Evolutionary conservation across 2,797 vertebrate genomes (phyloP), one percentile per base, ranked within the genome.

Genomic region (Kryptolebias ocellatus): DNA sequence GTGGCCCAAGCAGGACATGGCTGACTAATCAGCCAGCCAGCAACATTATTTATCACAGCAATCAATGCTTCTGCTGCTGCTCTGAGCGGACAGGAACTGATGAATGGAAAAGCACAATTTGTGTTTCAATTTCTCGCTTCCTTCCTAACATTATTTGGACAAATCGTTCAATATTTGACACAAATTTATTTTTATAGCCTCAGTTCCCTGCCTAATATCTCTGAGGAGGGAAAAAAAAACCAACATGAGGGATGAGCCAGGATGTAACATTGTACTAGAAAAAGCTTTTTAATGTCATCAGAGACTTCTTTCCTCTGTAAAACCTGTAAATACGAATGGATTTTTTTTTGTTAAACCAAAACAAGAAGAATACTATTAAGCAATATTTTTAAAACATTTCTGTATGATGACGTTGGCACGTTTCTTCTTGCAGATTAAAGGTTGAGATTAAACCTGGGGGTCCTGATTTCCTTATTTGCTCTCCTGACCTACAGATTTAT

Each of bases 281-380:
- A 60, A 4, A 56, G 44, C 28, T 9, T 44, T 14, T 70, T 75
- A 53, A 55, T 46, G 47, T 64, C 67, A 39, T 47, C 12, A 56
- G 34, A 53, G 20, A 57, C 17, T 0, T 29, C 47, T 76, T 67
- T 65, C 42, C 31, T 70, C 61, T 15, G 24, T 51, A 58, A 44
- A 53, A 31, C 17, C 52, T 91, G 88, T 91, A 92, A 70, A 90
- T 87, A 84, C 12, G 24, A 50, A 63, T 57, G 53, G 62, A 47
- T 81, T 81, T 85, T 53, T 81, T 85, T 45, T 70, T 61, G 44
- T 50, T 11, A n/a, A 64, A 72, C 64, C 12, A 54, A 64, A 29
- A 55, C 20, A 34, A 10, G 61, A 74, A 53, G 1, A 74, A 74
- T 56, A 3, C 69, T 70, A 46, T 67, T 9, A 31, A 76, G 79